Evolutionary conservation across 2,888 invertebrate genomes (phyloP).

Genomic region (Eilema sororculum): DNA sequence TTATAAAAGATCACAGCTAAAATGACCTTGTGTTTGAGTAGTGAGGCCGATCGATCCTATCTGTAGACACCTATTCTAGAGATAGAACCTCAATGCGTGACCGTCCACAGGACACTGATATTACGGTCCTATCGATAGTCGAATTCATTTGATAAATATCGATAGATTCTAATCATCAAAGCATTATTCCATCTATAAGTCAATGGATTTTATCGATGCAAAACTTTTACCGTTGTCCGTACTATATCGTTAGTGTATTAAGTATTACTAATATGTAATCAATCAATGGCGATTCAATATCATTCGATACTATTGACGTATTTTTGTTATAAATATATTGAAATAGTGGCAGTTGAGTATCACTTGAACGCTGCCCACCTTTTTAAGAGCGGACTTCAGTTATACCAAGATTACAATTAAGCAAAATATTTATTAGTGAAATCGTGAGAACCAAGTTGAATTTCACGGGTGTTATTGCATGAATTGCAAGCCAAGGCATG

Average conservation of each 20-base stretch:
- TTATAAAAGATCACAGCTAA: constrained; percentile 1
- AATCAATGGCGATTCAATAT: too few relatives aligned
- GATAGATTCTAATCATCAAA: background rate
- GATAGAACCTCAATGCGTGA: constrained; percentile 1
- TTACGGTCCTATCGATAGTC: background rate
- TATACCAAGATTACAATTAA: background rate
- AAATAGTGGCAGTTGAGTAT: background rate
- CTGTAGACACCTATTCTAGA: constrained; percentile 4
- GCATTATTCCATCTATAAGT: background rate
- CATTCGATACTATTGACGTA: background rate
- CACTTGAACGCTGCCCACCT: background rate
- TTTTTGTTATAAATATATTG: background rate
- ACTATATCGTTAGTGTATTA: too few relatives aligned
- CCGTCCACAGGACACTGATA: background rate
- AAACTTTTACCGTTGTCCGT: background rate
- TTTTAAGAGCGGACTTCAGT: background rate
- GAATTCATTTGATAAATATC: background rate
- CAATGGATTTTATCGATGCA: background rate
- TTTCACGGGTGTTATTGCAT: too few relatives aligned
- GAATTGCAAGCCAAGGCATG: too few relatives aligned
- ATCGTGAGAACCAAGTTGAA: too few relatives aligned
- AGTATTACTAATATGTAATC: background rate
- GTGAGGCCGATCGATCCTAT: background rate
- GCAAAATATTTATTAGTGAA: background rate
- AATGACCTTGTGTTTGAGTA: constrained; percentile 2